phyloP scores from a whole-genome alignment of 2,888 invertebrate genomes.

The Acleris holmiana region DNA sequence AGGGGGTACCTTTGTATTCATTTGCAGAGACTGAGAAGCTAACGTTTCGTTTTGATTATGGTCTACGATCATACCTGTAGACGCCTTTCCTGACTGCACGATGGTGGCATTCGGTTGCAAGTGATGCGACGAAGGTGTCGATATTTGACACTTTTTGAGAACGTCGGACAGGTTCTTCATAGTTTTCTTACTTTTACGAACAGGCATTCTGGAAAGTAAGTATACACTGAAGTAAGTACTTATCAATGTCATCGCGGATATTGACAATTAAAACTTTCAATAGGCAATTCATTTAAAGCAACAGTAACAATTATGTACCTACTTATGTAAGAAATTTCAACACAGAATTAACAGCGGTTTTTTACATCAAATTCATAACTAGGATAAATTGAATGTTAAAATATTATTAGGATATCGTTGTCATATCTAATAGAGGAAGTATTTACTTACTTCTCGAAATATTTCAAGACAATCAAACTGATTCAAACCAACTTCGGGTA shows the following conservation, averaged over 20 bases:
- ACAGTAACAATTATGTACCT: neutral
- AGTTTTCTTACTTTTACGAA: conserved; percentile 41
- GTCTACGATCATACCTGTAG: conserved; percentile 43
- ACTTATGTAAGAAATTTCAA: too few relatives aligned
- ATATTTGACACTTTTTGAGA: conserved; percentile 44
- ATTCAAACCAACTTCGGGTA: too few relatives aligned
- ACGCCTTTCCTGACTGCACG: conserved; percentile 6
- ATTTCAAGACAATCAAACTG: too few relatives aligned
- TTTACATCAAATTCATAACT: too few relatives aligned
- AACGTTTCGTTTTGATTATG: conserved; percentile 37
- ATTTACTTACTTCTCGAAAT: too few relatives aligned
- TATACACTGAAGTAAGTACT: neutral
- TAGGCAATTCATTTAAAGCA: neutral
- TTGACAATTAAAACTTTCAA: neutral
- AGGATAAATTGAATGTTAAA: too few relatives aligned
- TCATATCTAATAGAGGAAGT: too few relatives aligned
- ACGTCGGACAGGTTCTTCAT: conserved; percentile 41
- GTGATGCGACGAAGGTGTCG: conserved; percentile 10
- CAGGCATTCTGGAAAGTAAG: conserved; percentile 12
- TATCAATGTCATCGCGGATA: neutral
- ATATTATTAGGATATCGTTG: too few relatives aligned
- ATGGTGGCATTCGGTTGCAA: neutral
- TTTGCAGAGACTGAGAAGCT: neutral
- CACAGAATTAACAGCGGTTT: too few relatives aligned
- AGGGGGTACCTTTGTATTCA: conserved; percentile 51